Evolutionary conservation across 2,797 vertebrate genomes (phyloP).

Genomic region (Menidia menidia): DNA sequence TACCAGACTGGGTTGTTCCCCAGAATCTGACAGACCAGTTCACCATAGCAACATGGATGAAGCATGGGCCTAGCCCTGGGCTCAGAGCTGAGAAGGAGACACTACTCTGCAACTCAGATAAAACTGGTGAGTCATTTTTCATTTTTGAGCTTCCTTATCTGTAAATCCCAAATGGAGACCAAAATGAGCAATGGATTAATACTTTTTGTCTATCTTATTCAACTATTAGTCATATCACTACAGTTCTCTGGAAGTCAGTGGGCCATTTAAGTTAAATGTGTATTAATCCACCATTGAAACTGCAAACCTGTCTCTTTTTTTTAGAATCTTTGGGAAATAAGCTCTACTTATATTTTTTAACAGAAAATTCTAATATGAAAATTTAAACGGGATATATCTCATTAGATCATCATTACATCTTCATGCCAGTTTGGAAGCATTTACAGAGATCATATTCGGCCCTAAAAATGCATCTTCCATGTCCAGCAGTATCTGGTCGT

Average conservation of each 20-base stretch:
- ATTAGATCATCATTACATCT: no score
- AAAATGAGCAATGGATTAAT: constrained; percentile 12
- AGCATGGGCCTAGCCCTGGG: constrained; percentile 93
- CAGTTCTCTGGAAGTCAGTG: neutral
- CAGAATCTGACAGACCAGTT: constrained; percentile 98
- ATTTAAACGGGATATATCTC: no score
- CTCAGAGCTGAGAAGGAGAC: constrained; percentile 96
- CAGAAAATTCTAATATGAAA: no score
- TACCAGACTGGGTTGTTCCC: constrained; percentile 92
- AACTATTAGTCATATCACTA: constrained; percentile 3
- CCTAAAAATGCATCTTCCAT: no score
- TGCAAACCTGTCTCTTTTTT: neutral
- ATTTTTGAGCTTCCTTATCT: constrained; percentile 11
- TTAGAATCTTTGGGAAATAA: neutral
- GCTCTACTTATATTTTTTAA: no score
- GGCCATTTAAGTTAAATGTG: neutral
- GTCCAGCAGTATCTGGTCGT: neutral
- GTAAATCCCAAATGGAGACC: neutral
- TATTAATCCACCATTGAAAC: neutral
- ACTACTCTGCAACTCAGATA: constrained; percentile 97
- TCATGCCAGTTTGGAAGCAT: no score
- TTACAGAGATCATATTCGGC: no score
- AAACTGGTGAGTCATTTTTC: constrained; percentile 88
- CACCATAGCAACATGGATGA: constrained; percentile 97
- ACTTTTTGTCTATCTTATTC: neutral